Percentiles rank a stretch among this genome's conserved stretches.
These are phyloP conservation scores for Leucopsar rothschildi DNA, from an alignment of 2,113 vertebrate genomes.

Conservation along the genomic window DNA sequence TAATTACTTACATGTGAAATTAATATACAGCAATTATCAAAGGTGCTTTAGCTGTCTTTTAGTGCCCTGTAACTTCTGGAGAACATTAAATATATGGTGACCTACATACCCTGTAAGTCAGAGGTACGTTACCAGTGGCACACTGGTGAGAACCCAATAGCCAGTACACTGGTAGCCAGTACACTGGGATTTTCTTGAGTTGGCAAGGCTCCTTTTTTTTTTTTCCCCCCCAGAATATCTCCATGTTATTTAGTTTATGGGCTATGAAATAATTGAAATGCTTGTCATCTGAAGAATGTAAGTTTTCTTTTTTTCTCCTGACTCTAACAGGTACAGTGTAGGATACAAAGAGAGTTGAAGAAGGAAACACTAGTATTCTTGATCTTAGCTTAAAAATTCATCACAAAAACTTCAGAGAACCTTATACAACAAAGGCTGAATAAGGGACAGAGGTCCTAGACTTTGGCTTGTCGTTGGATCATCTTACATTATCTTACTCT, in stretches of 20 bases:
- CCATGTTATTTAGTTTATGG: neutral
- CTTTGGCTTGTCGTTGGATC: neutral
- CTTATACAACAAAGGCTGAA: neutral
- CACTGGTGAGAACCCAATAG: neutral
- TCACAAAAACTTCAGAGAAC: neutral
- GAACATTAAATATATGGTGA: neutral
- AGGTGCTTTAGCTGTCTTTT: neutral
- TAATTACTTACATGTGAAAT: neutral
- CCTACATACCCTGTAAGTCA: neutral
- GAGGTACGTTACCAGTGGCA: neutral
- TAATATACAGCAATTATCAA: neutral
- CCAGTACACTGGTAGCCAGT: too few relatives aligned
- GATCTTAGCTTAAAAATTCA: neutral
- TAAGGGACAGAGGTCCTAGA: neutral
- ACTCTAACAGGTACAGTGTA: neutral
- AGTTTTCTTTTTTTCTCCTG: rapidly evolving
- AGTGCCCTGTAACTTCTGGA: neutral
- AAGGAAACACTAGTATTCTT: neutral
- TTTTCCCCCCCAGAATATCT: neutral
- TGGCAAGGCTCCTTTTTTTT: neutral
- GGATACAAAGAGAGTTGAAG: neutral
- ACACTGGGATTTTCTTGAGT: neutral
- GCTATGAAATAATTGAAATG: neutral
- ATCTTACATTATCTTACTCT: neutral
- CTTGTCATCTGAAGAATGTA: neutral